phyloP scores from a whole-genome alignment of 1,140 invertebrate genomes.

The Drosophila tristis region DNA sequence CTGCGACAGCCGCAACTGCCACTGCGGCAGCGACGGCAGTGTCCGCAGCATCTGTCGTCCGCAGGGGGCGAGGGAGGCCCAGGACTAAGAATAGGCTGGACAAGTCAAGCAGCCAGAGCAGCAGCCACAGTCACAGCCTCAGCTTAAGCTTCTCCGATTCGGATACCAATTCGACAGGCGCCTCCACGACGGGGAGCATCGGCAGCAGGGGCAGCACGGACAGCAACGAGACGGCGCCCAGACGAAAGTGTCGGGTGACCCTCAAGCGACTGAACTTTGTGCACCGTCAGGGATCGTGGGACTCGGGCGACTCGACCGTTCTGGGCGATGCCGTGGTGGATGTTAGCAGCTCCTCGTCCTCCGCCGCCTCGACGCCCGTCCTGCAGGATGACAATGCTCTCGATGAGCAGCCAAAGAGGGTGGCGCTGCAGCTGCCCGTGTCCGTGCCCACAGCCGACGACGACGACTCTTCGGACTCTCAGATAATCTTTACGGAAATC shows the following conservation, averaged over 20 bases:
- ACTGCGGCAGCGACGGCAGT: background rate
- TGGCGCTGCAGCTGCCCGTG: background rate
- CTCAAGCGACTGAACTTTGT: constrained; percentile 57
- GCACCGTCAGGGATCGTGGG: constrained; percentile 19
- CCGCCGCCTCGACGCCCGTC: constrained; percentile 7
- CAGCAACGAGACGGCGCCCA: background rate
- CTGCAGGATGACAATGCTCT: constrained; percentile 42
- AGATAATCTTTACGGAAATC: constrained; percentile 69
- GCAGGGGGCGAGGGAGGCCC: constrained; percentile 38
- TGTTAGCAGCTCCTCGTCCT: constrained; percentile 8
- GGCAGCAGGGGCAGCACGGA: constrained; percentile 12
- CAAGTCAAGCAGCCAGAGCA: background rate
- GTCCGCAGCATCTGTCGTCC: background rate
- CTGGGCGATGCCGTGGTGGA: constrained; percentile 15
- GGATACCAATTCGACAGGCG: constrained; percentile 48
- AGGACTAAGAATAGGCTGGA: constrained; percentile 5
- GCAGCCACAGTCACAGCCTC: background rate
- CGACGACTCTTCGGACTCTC: constrained; percentile 24
- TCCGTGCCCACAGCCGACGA: background rate
- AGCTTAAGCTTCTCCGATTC: constrained; percentile 37
- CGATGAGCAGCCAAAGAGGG: constrained; percentile 19
- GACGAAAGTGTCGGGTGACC: constrained; percentile 51
- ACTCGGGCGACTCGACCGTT: constrained; percentile 36
- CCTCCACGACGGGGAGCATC: constrained; percentile 14
- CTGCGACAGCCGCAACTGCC: background rate